Base-by-base conservation (phyloP, 1,140 invertebrate species). In the Apocrypta bakeri region DNA sequence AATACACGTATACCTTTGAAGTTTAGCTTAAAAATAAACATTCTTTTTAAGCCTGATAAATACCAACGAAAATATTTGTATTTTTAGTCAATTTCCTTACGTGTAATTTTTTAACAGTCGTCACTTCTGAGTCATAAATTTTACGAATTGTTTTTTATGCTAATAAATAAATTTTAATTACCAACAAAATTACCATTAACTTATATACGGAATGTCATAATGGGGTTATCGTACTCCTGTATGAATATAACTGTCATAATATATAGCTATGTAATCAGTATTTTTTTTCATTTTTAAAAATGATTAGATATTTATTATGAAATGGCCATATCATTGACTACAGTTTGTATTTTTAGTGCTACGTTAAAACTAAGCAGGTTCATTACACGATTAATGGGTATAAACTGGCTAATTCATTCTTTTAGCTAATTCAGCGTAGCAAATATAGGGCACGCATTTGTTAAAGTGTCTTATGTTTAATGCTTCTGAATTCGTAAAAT, bases 1-100 rank as follows among this genome's bases (percentile, higher is more conserved):
- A 48, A 17, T 17, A 17, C 21, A 42, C 40, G 21, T 48, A 48
- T 17, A 48, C 42, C 21, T 12, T 48, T 12, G 12, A 17, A 17
- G 42, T 48, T 17, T 17, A 48, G 21, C 42, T 48, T 48, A 2
- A 11, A 17, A 48, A 2, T 17, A 48, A 48, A 48, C 61, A 25
- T 8, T 24, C 24, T 21, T 69, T 29, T 69, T n/a, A 69, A 69
- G 29, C 66, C 24, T 69, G 66, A 69, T 17, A 69, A 69, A 69
- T 69, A 17, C 27, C 66, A 14, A 2, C 25, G 25, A 11, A 17
- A n/a, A n/a, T n/a, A n/a, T n/a, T n/a, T n/a, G 7, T 69, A 69
- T 69, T 69, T 69, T 69, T 69, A 69, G 66, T 31, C 29, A 2
- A 24, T 27, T 24, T 3, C 25, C 63, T 27, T 27, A 11, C 9